A percentile compares a stretch with the other conserved stretches of the same genome.
phyloP scores from a whole-genome alignment of 2,113 vertebrate species.

The Numenius arquata region DNA sequence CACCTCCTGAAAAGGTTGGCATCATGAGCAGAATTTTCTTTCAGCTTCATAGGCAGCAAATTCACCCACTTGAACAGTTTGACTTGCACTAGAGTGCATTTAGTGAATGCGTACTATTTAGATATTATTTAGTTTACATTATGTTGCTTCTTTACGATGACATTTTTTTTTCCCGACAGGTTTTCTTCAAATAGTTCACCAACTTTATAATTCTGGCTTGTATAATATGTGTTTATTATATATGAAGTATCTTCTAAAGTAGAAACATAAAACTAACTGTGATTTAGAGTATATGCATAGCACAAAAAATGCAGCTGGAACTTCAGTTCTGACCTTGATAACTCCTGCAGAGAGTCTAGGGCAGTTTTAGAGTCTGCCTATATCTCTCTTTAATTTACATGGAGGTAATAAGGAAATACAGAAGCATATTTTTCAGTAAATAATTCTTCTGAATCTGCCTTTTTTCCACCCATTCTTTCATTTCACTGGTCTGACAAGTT shows the following conservation, averaged over 20 bases:
- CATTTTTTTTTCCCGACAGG: neutral
- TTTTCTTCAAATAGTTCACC: neutral
- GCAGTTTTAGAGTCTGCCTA: neutral
- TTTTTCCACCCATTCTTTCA: neutral
- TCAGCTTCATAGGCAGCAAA: neutral
- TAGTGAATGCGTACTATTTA: neutral
- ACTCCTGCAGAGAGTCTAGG: neutral
- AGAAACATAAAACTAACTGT: neutral
- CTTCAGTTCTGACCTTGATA: neutral
- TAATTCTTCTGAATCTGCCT: neutral
- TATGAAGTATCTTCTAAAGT: neutral
- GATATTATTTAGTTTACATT: neutral
- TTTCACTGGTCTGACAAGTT: neutral
- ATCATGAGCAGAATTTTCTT: neutral
- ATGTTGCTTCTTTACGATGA: neutral
- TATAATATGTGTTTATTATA: neutral
- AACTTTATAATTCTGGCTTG: neutral
- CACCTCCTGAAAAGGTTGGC: neutral
- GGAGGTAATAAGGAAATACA: neutral
- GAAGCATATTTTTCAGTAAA: neutral
- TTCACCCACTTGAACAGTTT: neutral
- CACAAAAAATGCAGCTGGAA: neutral
- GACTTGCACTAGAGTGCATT: neutral
- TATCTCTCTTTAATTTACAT: neutral
- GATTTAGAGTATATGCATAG: neutral